Conservation (phyloP, 1,140 invertebrate species). For the Drosophila suzukii region DNA sequence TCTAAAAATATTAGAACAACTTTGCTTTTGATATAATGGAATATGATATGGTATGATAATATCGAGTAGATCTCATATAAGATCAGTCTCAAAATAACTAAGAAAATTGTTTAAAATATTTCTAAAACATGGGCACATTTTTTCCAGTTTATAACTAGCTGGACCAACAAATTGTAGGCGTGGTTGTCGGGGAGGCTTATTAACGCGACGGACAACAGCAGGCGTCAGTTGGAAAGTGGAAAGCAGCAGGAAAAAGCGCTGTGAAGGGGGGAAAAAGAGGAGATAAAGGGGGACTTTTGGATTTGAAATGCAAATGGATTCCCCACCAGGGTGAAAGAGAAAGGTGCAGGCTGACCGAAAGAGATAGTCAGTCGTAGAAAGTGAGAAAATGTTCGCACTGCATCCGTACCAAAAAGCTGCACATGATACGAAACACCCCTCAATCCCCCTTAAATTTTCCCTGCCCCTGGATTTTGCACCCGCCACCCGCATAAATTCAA, state of each 20-base stretch:
- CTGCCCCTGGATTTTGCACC: neutral
- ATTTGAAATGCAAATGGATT: constrained; percentile 75
- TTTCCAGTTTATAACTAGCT: neutral
- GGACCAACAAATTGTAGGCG: neutral
- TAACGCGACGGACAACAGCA: constrained; percentile 39
- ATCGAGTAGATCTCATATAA: too few species aligned
- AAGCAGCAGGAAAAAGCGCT: constrained; percentile 3
- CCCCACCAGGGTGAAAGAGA: constrained; percentile 27
- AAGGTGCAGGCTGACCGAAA: constrained; percentile 1
- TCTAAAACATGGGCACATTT: neutral
- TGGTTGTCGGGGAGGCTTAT: constrained; percentile 37
- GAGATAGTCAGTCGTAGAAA: constrained; percentile 44
- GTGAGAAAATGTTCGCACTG: constrained; percentile 58
- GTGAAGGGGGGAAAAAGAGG: neutral
- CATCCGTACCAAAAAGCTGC: constrained; percentile 19
- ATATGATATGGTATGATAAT: too few species aligned
- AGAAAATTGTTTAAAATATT: too few species aligned
- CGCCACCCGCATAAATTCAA: constrained; percentile 64
- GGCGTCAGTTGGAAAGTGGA: constrained; percentile 2
- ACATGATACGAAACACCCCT: constrained; percentile 18
- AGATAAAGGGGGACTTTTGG: neutral
- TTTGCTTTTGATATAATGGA: too few species aligned
- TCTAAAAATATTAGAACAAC: too few species aligned
- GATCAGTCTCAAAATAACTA: too few species aligned
- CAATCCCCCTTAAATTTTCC: neutral